These are phyloP conservation scores for Ischnura elegans DNA, from an alignment of 2,888 invertebrate genomes.

Conservation along the genomic window DNA sequence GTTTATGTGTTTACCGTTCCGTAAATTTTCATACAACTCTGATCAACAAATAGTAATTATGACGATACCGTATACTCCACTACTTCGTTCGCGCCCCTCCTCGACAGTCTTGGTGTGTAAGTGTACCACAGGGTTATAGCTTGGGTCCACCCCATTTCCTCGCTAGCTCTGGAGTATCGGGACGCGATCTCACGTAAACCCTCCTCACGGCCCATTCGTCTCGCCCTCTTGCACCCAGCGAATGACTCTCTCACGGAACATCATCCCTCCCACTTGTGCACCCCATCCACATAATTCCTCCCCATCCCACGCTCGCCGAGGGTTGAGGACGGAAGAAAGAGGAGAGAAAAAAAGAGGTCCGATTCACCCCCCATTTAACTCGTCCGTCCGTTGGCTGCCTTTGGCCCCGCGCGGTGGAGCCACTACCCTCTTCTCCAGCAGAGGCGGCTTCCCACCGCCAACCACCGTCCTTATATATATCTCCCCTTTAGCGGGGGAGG, in stretches of 20 bases:
- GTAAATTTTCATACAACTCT: too few relatives aligned
- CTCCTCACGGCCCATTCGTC: background rate
- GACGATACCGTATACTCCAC: too few relatives aligned
- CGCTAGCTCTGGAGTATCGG: background rate
- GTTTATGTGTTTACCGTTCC: too few relatives aligned
- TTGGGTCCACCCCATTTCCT: background rate
- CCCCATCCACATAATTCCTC: background rate
- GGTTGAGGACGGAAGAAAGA: background rate
- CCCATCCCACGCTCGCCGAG: background rate
- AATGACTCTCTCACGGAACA: background rate
- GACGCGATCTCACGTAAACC: background rate
- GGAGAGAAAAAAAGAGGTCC: background rate
- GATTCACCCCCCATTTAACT: conserved; percentile 56
- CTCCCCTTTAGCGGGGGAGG: conserved; percentile 33
- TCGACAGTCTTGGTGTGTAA: too few relatives aligned
- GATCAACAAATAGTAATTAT: too few relatives aligned
- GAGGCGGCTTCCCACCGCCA: background rate
- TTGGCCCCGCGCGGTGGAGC: conserved; percentile 3
- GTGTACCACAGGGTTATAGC: background rate
- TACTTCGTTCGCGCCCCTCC: too few relatives aligned
- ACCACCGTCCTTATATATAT: background rate
- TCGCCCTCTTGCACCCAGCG: background rate
- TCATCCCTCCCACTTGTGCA: background rate
- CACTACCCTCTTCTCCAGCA: background rate
- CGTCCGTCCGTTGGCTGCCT: conserved; percentile 53